A percentile compares a stretch with the other conserved stretches of the same genome.
phyloP scores from a whole-genome alignment of 2,888 invertebrate species.

The Ischnura elegans region DNA sequence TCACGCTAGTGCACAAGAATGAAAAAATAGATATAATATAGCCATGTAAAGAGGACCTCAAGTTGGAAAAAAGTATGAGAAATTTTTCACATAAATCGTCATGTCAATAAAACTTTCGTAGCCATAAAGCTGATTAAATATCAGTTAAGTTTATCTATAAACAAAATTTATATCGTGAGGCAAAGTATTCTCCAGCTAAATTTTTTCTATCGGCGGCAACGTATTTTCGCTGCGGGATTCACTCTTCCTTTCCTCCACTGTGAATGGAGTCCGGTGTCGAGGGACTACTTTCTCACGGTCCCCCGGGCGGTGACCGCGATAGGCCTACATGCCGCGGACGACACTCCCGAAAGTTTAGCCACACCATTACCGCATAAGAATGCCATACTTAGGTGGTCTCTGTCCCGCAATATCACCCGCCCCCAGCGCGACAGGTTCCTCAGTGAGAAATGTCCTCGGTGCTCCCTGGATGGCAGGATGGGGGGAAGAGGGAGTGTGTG shows the following conservation, averaged over 20 bases:
- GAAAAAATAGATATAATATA: no score
- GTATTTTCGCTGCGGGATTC: not conserved
- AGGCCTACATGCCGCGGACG: not conserved
- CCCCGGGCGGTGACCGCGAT: not conserved
- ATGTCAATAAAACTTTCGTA: no score
- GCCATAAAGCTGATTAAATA: no score
- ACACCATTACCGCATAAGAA: constrained; percentile 16
- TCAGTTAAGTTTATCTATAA: no score
- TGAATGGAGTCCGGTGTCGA: not conserved
- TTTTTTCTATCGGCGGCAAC: no score
- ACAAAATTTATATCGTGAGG: no score
- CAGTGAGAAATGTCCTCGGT: not conserved
- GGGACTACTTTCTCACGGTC: constrained; percentile 6
- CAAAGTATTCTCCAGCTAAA: no score
- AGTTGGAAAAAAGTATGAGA: no score
- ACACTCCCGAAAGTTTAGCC: not conserved
- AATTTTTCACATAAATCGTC: no score
- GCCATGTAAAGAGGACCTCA: no score
- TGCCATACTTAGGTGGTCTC: not conserved
- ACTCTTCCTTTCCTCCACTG: not conserved
- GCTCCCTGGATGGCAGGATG: not conserved
- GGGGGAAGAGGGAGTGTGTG: not conserved
- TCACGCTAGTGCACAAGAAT: no score
- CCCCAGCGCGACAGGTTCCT: not conserved
- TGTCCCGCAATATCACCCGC: not conserved